A percentile compares a stretch with the other conserved stretches of the same genome.
Evolutionary conservation across 37 sponge, comb jelly and placozoan species (phyloP).

Genomic region (Ephydatia muelleri): DNA sequence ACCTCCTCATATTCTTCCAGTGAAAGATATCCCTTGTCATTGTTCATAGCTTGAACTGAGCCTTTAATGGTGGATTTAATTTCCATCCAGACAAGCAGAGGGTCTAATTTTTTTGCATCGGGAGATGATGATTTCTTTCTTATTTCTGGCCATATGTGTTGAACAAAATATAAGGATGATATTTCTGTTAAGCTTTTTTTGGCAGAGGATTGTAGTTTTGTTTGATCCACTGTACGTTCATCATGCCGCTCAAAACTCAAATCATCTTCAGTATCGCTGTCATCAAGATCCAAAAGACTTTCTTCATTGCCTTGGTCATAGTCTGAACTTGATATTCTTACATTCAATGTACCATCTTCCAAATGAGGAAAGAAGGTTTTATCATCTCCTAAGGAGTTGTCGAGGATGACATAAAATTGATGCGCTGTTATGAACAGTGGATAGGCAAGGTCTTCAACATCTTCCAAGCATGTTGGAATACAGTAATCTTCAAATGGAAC

Average conservation of each 20-base stretch:
- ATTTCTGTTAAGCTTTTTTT: neutral
- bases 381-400: constrained; percentile 55
- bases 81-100: constrained; percentile 84
- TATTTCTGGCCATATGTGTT: constrained; percentile 37
- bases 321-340: constrained; percentile 49
- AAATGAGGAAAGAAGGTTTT: constrained; percentile 44
- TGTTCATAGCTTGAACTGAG: constrained; percentile 62
- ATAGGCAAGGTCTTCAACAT: constrained; percentile 35
- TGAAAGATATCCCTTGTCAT: constrained; percentile 37
- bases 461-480: constrained; percentile 16
- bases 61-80: constrained; percentile 87
- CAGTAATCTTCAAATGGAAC: constrained; percentile 25
- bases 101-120: constrained; percentile 4
- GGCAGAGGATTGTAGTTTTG: neutral
- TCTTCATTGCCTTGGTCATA: constrained; percentile 49
- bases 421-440: constrained; percentile 79
- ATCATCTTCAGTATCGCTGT: constrained; percentile 32
- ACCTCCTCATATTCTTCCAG: constrained; percentile 53
- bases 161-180: constrained; percentile 30
- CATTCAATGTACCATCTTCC: constrained; percentile 36
- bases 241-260: constrained; percentile 20
- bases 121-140: constrained; percentile 40
- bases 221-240: neutral
- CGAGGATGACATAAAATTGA: constrained; percentile 71
- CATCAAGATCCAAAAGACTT: constrained; percentile 41